A percentile compares a stretch with the other conserved stretches of the same genome.
Conservation (phyloP, 2,888 invertebrate species). For the Eumacrocentrus americanus region DNA sequence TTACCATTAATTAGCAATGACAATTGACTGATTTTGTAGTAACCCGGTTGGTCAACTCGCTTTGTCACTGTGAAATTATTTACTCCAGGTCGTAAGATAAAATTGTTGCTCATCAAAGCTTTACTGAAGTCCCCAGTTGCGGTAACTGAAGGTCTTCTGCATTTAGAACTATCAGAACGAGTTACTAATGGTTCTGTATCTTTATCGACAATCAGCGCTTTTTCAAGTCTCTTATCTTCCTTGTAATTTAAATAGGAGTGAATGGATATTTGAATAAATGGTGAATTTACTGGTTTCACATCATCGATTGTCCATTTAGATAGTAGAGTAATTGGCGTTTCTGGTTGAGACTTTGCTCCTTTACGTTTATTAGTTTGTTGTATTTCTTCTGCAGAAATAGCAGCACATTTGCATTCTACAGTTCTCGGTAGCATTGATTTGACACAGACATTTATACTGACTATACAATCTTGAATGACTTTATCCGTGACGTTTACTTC, state of each 20-base stretch:
- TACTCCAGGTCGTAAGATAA: constrained; percentile 69
- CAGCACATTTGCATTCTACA: constrained; percentile 69
- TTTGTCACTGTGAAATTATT: constrained; percentile 70
- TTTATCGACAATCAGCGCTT: constrained; percentile 76
- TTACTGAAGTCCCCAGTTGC: constrained; percentile 71
- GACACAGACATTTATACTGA: constrained; percentile 65
- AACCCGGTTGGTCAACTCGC: constrained; percentile 70
- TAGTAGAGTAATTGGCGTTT: constrained; percentile 61
- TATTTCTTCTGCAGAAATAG: constrained; percentile 69
- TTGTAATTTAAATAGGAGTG: constrained; percentile 77
- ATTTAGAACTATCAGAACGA: constrained; percentile 75
- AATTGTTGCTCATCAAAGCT: constrained; percentile 64
- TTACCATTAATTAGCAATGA: constrained; percentile 70
- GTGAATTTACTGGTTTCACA: constrained; percentile 68
- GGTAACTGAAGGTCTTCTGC: constrained; percentile 72
- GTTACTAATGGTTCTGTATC: constrained; percentile 70
- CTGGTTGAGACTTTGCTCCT: constrained; percentile 62
- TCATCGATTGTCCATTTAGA: constrained; percentile 65
- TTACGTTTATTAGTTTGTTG: constrained; percentile 61
- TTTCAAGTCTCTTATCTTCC: constrained; percentile 79
- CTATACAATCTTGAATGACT: constrained; percentile 67
- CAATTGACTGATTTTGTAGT: constrained; percentile 75
- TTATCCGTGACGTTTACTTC: constrained; percentile 65
- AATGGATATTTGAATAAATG: constrained; percentile 69
- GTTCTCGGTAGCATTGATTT: constrained; percentile 71